Conservation (phyloP, 2,113 vertebrate species). For the Riparia riparia region DNA sequence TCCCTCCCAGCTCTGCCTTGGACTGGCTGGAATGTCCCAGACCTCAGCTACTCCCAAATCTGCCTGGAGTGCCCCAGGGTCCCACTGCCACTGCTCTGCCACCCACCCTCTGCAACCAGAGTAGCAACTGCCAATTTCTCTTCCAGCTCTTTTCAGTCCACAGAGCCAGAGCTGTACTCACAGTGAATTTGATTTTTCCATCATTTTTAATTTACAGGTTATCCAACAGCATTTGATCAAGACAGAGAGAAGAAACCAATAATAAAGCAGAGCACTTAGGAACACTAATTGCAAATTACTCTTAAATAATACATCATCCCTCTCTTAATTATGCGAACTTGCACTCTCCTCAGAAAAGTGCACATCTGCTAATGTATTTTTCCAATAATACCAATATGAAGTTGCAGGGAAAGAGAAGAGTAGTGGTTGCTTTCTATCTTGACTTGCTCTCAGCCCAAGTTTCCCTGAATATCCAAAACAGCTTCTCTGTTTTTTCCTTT, state of each 20-base stretch:
- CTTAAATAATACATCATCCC: conserved; percentile 42
- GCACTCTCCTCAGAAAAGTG: background rate
- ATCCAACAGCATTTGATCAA: conserved; percentile 41
- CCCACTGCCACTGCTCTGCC: fast-evolving
- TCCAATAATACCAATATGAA: conserved; percentile 29
- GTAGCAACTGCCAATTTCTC: background rate
- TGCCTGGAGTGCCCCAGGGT: background rate
- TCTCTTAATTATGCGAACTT: conserved; percentile 49
- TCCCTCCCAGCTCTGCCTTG: background rate
- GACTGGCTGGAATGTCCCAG: background rate
- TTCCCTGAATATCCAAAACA: background rate
- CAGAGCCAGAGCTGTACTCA: background rate
- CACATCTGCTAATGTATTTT: conserved; percentile 40
- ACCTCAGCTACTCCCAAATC: background rate
- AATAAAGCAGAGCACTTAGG: conserved; percentile 3
- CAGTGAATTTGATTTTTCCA: conserved; percentile 23
- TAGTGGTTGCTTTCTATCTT: background rate
- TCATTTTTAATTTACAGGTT: conserved; percentile 44
- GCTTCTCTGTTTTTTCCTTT: background rate
- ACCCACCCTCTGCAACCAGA: background rate
- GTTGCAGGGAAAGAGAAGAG: background rate
- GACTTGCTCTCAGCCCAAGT: background rate
- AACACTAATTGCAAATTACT: conserved; percentile 64
- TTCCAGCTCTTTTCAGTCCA: background rate
- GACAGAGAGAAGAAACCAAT: conserved; percentile 27